Percentiles rank a stretch among this genome's conserved stretches.
Evolutionary conservation across 1,140 invertebrate species (phyloP).

Genomic region (Yoshiicerus persimilis): DNA sequence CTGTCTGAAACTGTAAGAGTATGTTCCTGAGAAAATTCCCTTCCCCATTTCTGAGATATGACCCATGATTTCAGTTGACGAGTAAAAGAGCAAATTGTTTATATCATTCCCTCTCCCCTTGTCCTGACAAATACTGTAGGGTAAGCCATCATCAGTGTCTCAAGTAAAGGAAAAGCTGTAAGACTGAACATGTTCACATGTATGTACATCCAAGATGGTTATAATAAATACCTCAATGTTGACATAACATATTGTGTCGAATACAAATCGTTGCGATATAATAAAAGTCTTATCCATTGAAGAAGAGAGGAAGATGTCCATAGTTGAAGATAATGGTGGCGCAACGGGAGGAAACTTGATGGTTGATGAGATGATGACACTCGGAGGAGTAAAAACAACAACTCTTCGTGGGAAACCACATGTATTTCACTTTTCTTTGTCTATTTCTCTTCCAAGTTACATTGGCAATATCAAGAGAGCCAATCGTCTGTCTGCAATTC

Average conservation of each 20-base stretch:
- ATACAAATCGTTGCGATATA: not conserved
- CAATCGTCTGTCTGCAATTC: not conserved
- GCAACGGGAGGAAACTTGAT: not conserved
- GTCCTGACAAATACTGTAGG: not conserved
- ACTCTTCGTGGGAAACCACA: slow-evolving; percentile 24
- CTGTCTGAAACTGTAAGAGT: no score
- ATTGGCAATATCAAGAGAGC: not conserved
- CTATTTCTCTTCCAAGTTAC: not conserved
- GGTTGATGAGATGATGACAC: slow-evolving; percentile 30
- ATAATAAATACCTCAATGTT: no score
- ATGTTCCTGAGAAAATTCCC: not conserved
- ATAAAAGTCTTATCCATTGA: not conserved
- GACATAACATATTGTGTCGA: not conserved
- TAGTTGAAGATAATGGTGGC: not conserved
- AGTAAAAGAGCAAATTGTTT: not conserved
- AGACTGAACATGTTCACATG: no score
- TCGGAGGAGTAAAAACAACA: slow-evolving; percentile 22
- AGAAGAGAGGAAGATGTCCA: not conserved
- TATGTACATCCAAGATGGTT: no score
- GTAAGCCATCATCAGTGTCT: not conserved
- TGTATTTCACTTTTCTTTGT: not conserved
- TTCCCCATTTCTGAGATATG: not conserved
- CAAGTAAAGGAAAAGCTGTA: no score
- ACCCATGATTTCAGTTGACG: not conserved
- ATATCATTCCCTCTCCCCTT: not conserved